Conservation (phyloP, 2,797 vertebrate genomes). For the Tokudaia tokunoshimensis region DNA sequence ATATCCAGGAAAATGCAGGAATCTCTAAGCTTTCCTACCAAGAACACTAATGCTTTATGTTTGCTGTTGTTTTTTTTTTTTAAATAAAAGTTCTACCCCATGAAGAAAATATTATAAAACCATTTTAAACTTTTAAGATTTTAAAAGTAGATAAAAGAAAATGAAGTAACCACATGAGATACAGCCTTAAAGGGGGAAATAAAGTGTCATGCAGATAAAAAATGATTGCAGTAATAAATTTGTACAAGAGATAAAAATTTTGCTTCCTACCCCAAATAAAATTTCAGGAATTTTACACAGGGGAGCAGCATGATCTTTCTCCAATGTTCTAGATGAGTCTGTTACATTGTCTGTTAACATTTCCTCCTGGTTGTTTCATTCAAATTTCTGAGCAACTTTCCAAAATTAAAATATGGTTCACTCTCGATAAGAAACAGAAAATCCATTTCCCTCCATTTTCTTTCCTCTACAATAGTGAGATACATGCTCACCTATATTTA, state of each 20-base stretch:
- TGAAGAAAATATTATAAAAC: neutral
- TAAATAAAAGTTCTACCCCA: neutral
- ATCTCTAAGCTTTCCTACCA: neutral
- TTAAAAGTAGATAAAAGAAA: neutral
- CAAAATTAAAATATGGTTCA: neutral
- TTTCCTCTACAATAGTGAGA: neutral
- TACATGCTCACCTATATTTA: neutral
- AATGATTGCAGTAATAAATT: neutral
- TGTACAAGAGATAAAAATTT: neutral
- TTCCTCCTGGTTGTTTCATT: neutral
- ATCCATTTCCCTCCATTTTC: neutral
- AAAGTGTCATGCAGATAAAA: neutral
- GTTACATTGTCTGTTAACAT: neutral
- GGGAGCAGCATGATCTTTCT: neutral
- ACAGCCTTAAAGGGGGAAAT: neutral
- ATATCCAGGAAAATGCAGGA: neutral
- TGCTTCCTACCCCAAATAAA: neutral
- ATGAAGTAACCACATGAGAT: neutral
- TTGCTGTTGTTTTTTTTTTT: neutral
- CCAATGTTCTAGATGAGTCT: neutral
- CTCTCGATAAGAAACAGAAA: neutral
- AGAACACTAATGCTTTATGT: neutral
- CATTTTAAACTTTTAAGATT: neutral
- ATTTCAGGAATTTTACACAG: neutral
- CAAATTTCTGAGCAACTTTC: neutral